A percentile compares a stretch with the other conserved stretches of the same genome.
These are phyloP conservation scores for Dasypolia templi DNA, from an alignment of 2,888 invertebrate species.

Conservation along the genomic window DNA sequence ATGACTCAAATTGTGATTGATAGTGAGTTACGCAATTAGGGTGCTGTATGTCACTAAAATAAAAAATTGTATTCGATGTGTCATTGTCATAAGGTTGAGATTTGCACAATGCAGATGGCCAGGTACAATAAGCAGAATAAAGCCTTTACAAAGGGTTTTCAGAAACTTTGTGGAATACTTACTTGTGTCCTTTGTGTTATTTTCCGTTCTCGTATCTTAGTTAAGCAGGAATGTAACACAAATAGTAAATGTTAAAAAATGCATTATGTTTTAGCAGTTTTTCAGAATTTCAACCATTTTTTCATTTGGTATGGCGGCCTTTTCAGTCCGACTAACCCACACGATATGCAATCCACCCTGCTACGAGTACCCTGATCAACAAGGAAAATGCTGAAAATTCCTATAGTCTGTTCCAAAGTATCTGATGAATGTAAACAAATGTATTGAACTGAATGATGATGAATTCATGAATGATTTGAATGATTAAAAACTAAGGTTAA, in stretches of 20 bases:
- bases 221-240: slow-evolving; percentile 31
- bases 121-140: neutral
- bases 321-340: neutral
- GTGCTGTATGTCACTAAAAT: neutral
- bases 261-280: neutral
- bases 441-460: no score
- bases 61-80: neutral
- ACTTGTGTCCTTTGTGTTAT: slow-evolving; percentile 20
- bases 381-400: neutral
- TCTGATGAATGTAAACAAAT: neutral
- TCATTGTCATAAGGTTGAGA: neutral
- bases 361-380: neutral
- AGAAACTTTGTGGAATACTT: slow-evolving; percentile 20
- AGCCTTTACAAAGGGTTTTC: neutral
- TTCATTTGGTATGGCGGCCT: neutral
- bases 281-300: neutral
- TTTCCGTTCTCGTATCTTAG: slow-evolving; percentile 33
- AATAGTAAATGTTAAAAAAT: neutral
- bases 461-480: no score
- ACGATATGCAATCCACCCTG: neutral
- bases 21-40: no score
- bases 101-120: neutral
- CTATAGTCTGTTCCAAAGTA: neutral
- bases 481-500: neutral
- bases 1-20: no score